Conservation (phyloP, 2,888 invertebrate species). For the Macroteleia sp. region DNA sequence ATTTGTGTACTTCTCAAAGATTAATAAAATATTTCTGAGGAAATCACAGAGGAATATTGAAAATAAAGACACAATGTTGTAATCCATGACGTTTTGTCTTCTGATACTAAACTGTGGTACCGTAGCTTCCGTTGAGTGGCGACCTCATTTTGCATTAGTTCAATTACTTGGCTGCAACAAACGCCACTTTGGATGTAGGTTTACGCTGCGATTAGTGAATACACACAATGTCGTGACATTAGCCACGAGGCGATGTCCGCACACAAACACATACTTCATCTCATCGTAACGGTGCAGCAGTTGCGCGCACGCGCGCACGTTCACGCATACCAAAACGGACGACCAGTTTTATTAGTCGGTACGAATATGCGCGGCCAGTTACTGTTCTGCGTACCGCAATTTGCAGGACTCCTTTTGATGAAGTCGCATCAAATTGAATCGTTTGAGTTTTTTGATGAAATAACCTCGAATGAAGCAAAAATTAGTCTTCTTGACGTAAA, state of each 20-base stretch:
- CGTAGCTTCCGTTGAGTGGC: constrained; percentile 40
- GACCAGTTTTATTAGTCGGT: constrained; percentile 35
- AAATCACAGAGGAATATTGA: too few species aligned
- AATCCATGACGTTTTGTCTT: not conserved
- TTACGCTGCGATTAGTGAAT: constrained; percentile 73
- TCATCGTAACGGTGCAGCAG: constrained; percentile 34
- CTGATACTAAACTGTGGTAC: constrained; percentile 10
- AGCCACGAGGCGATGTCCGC: constrained; percentile 72
- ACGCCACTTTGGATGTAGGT: constrained; percentile 52
- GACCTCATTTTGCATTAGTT: constrained; percentile 44
- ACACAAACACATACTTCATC: not conserved
- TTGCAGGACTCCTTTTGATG: constrained; percentile 32
- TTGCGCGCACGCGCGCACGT: constrained; percentile 7
- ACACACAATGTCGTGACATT: constrained; percentile 74
- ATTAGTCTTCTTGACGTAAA: too few species aligned
- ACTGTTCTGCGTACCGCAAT: constrained; percentile 31
- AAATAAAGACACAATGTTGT: not conserved
- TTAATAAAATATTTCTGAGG: too few species aligned
- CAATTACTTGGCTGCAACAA: constrained; percentile 48
- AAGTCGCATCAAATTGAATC: constrained; percentile 17
- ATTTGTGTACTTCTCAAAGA: too few species aligned
- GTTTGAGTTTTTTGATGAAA: constrained; percentile 4
- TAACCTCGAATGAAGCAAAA: not conserved
- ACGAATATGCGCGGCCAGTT: constrained; percentile 31
- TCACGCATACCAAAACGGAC: constrained; percentile 33